Percentiles rank a stretch among this genome's conserved stretches.
phyloP scores from a whole-genome alignment of 2,888 invertebrate species.

The Ceratothoa steindachneri region DNA sequence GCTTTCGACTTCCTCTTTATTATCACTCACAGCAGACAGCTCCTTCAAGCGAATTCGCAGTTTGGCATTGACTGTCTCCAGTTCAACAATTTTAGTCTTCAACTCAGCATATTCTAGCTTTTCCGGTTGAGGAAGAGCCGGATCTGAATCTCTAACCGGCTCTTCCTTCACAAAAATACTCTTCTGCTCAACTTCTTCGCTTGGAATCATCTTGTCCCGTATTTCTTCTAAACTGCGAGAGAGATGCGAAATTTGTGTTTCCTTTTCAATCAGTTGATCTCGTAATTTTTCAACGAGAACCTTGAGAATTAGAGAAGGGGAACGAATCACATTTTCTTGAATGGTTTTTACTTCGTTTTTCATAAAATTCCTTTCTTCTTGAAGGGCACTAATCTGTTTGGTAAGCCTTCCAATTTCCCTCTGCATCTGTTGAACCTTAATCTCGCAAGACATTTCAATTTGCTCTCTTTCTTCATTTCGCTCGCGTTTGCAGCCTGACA shows the following conservation, averaged over 20 bases:
- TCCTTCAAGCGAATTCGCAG: neutral
- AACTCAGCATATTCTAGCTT: neutral
- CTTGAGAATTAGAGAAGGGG: constrained; percentile 31
- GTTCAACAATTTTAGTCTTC: neutral
- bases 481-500: constrained; percentile 23
- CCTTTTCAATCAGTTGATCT: constrained; percentile 41
- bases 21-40: neutral
- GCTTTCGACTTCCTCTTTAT: neutral
- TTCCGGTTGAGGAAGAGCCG: neutral
- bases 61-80: neutral
- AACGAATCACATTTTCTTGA: constrained; percentile 23
- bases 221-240: constrained; percentile 27
- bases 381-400: constrained; percentile 14
- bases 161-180: neutral
- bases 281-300: constrained; percentile 37
- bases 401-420: constrained; percentile 30
- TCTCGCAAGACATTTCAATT: constrained; percentile 29
- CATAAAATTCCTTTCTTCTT: constrained; percentile 24
- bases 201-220: neutral
- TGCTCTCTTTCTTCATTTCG: constrained; percentile 32
- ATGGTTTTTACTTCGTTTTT: constrained; percentile 20
- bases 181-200: neutral
- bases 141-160: neutral
- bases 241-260: constrained; percentile 34
- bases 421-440: constrained; percentile 29